Evolutionary conservation across 2,113 vertebrate genomes (phyloP), one percentile per base, ranked within the genome.

Genomic region (Hystrix brachyura): DNA sequence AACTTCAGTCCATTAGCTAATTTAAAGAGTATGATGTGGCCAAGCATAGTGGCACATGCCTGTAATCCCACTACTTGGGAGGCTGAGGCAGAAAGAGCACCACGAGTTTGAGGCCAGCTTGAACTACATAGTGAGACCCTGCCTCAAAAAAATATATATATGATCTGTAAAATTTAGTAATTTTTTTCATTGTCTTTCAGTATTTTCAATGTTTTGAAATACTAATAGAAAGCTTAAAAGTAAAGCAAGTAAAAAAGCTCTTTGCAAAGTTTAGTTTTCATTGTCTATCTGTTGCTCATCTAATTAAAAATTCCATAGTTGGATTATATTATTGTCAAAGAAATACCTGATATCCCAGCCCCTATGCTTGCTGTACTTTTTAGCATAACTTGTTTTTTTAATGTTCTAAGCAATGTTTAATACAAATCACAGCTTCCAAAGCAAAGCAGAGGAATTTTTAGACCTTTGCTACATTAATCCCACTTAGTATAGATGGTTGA

Each of bases 211-310:
- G 23, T 90, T 8, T 83, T 57, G 15, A 1, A 82, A 7, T 89
- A 53, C 34, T 93, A 29, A 82, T 59, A 81, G 34, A 78, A 76
- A 87, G n/a, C 90, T 89, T 85, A 59, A 82, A 96, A 87, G 32
- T 60, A 27, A 18, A 72, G 34, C 48, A 81, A 57, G 62, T 78
- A 71, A 64, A 43, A 95, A 83, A 25, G 10, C 12, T 60, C 3
- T 72, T 71, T 46, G n/a, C 48, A 65, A 72, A 92, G 32, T 59
- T 17, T 88, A 2, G 25, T 38, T 91, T 80, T 69, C 29, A n/a
- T 85, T 72, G 46, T 82, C 34, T 92, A n/a, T 32, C 81, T 94
- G 46, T 80, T 60, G 12, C 90, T 92, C 72, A 34, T 23, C 72
- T 51, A 79, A 80, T 76, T 88, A 57, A 87, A 23, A 87, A 53